A percentile compares a stretch with the other conserved stretches of the same genome.
These are phyloP conservation scores for Pseudoips prasinana DNA, from an alignment of 2,888 invertebrate genomes.

Conservation along the genomic window DNA sequence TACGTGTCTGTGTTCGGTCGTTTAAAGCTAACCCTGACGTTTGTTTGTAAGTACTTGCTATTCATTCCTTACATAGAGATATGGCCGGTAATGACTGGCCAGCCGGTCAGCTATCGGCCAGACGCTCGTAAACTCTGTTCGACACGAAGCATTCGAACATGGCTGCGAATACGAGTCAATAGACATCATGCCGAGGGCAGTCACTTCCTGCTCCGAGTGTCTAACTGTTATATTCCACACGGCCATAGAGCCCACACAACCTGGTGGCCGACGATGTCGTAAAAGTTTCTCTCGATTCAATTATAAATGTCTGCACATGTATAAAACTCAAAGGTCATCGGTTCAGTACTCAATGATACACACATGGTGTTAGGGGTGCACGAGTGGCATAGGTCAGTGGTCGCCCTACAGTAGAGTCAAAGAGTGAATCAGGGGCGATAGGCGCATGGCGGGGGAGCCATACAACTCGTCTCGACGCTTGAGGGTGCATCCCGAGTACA, in stretches of 20 bases:
- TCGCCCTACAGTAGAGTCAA: constrained; percentile 59
- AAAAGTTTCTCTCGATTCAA: constrained; percentile 41
- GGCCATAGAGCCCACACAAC: constrained; percentile 35
- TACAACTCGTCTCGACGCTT: constrained; percentile 1
- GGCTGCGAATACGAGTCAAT: constrained; percentile 68
- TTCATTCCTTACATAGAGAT: constrained; percentile 75
- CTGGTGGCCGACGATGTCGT: constrained; percentile 24
- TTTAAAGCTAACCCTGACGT: constrained; percentile 62
- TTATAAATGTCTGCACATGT: constrained; percentile 31
- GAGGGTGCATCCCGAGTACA: constrained; percentile 17
- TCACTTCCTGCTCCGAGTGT: constrained; percentile 63
- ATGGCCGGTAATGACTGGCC: constrained; percentile 73
- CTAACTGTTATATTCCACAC: constrained; percentile 42
- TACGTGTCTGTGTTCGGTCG: constrained; percentile 65
- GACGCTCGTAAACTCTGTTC: constrained; percentile 74
- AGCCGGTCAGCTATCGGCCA: constrained; percentile 68
- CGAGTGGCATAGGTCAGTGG: constrained; percentile 61
- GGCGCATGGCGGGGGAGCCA: constrained; percentile 25
- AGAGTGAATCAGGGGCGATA: constrained; percentile 37
- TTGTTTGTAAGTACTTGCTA: constrained; percentile 69
- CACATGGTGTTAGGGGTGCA: constrained; percentile 52
- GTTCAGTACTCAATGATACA: constrained; percentile 50
- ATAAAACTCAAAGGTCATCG: constrained; percentile 56
- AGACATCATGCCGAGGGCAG: constrained; percentile 59
- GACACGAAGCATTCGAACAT: constrained; percentile 69